Conservation (phyloP, 2,113 vertebrate species). For the Amphiprion percula region DNA sequence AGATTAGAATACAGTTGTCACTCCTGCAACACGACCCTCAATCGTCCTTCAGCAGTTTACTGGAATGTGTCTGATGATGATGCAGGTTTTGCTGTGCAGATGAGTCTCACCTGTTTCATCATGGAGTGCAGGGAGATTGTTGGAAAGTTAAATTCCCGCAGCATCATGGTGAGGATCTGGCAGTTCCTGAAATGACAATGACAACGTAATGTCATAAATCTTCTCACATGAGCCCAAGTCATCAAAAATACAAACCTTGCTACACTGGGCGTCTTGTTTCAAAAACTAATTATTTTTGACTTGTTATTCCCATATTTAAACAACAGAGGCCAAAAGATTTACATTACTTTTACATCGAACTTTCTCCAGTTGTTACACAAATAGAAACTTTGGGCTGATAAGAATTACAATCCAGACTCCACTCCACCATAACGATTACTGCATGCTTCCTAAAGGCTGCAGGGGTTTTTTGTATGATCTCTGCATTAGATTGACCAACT, state of each 20-base stretch:
- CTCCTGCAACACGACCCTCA: background rate
- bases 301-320: too few species aligned
- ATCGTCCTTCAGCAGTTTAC: background rate
- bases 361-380: too few species aligned
- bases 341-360: too few species aligned
- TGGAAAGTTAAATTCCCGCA: conserved; percentile 90
- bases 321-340: too few species aligned
- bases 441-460: background rate
- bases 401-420: background rate
- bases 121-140: conserved; percentile 93
- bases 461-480: background rate
- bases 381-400: background rate
- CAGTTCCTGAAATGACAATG: conserved; percentile 85
- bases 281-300: too few species aligned
- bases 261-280: too few species aligned
- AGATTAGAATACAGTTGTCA: background rate
- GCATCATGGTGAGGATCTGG: conserved; percentile 96
- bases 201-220: too few species aligned
- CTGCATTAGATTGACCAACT: background rate
- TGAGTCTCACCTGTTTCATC: conserved; percentile 93
- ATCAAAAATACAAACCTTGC: too few species aligned
- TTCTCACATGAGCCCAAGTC: too few species aligned
- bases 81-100: background rate
- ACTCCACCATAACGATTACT: background rate
- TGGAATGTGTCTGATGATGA: background rate